phyloP scores from a whole-genome alignment of 64 coral and sea anemone genomes.

The Orbicella faveolata region DNA sequence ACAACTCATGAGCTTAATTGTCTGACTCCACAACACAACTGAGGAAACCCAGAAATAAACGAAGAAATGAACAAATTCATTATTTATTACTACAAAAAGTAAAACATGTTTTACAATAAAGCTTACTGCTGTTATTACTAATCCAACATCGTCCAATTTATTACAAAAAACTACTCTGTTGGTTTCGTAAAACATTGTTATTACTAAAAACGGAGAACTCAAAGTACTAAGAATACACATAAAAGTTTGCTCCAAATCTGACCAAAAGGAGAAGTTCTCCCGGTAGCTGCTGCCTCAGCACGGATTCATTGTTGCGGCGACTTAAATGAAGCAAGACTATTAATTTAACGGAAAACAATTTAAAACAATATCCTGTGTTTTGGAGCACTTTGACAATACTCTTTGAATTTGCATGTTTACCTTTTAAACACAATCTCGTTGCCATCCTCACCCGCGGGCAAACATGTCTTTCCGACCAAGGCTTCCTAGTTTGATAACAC shows the following conservation, averaged over 20 bases:
- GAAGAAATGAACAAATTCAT: not conserved
- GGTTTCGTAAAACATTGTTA: not conserved
- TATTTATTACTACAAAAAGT: not conserved
- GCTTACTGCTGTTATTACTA: not conserved
- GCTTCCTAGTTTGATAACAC: not conserved
- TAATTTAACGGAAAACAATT: slow-evolving; percentile 12
- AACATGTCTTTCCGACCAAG: not conserved
- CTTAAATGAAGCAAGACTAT: not conserved
- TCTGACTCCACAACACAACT: not conserved
- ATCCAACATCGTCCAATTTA: not conserved
- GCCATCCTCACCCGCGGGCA: not conserved
- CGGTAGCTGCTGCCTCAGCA: not conserved
- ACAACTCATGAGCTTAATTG: not conserved
- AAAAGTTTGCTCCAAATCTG: not conserved
- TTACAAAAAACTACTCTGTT: not conserved
- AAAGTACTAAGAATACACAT: not conserved
- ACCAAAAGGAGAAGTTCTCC: not conserved
- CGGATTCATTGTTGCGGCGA: not conserved
- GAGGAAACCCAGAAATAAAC: no score
- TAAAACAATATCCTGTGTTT: slow-evolving; percentile 7
- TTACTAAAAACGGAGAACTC: not conserved
- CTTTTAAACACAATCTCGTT: not conserved
- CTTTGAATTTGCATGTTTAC: not conserved
- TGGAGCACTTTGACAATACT: not conserved
- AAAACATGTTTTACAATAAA: not conserved